Conservation (phyloP, 1,140 invertebrate species). For the Sipha flava region DNA sequence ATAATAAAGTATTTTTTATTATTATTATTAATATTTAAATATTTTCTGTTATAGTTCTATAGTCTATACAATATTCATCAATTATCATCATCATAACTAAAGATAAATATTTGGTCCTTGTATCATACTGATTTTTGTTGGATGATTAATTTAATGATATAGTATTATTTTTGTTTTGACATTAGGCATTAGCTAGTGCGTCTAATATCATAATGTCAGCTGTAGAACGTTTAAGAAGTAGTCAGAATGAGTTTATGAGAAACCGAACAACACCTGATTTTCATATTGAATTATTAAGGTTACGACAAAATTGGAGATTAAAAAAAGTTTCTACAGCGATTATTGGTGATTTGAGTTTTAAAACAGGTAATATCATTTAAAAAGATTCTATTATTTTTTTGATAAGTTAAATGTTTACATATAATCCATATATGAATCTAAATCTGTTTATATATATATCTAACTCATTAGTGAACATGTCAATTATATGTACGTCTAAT, state of each 20-base stretch:
- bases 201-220: constrained; percentile 71
- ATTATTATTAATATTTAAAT: not conserved
- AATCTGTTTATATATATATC: too few relatives aligned
- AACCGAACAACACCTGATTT: constrained; percentile 74
- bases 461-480: too few relatives aligned
- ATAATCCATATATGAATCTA: too few relatives aligned
- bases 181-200: constrained; percentile 64
- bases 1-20: too few relatives aligned
- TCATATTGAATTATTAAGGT: constrained; percentile 79
- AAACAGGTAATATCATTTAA: constrained; percentile 56
- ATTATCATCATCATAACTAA: too few relatives aligned
- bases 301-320: constrained; percentile 88
- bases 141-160: not conserved
- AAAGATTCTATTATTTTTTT: too few relatives aligned
- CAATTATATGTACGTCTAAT: too few relatives aligned
- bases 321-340: constrained; percentile 93
- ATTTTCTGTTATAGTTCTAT: not conserved
- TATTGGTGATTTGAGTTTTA: constrained; percentile 90
- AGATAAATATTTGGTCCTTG: too few relatives aligned
- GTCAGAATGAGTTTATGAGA: constrained; percentile 65
- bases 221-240: constrained; percentile 74
- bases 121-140: too few relatives aligned
- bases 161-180: not conserved
- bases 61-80: too few relatives aligned
- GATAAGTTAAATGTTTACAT: too few relatives aligned